Percentiles rank a stretch among this genome's conserved stretches.
Conservation (phyloP, 2,113 vertebrate species). For the Stegastes partitus region DNA sequence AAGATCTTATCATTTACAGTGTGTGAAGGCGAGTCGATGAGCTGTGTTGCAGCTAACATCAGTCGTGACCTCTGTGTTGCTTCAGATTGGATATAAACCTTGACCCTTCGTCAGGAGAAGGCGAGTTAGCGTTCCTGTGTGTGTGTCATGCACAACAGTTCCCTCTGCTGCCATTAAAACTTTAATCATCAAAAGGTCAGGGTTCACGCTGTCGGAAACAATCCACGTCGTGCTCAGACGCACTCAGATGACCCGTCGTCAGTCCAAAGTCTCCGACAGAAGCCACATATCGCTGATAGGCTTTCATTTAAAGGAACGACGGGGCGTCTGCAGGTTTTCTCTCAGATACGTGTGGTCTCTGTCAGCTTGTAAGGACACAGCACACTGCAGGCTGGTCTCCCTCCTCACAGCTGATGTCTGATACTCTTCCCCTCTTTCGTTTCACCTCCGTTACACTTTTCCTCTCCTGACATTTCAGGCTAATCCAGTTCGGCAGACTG, state of each 20-base stretch:
- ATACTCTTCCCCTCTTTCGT: slow-evolving; percentile 56
- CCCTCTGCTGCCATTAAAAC: slow-evolving; percentile 21
- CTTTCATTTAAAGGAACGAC: slow-evolving; percentile 2
- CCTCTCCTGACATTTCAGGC: slow-evolving; percentile 72
- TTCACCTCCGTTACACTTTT: slow-evolving; percentile 64
- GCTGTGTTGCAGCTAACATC: too few relatives aligned
- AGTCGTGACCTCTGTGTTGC: background rate
- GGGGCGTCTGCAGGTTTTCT: background rate
- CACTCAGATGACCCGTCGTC: background rate
- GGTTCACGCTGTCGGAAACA: slow-evolving; percentile 3
- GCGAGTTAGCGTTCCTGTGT: background rate
- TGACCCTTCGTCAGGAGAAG: background rate
- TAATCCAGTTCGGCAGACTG: slow-evolving; percentile 66
- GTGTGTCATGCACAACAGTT: slow-evolving; percentile 15
- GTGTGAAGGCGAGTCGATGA: too few relatives aligned
- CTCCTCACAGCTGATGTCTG: slow-evolving; percentile 60
- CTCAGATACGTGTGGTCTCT: slow-evolving; percentile 2
- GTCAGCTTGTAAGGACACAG: slow-evolving; percentile 55
- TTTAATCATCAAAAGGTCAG: slow-evolving; percentile 39
- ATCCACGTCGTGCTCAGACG: background rate
- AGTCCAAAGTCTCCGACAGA: background rate
- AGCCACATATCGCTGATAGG: background rate
- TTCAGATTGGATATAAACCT: background rate
- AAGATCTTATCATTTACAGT: too few relatives aligned
- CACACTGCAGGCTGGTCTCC: slow-evolving; percentile 45